Evolutionary conservation across 2,888 invertebrate species (phyloP).

Genomic region (Lobophora halterata): DNA sequence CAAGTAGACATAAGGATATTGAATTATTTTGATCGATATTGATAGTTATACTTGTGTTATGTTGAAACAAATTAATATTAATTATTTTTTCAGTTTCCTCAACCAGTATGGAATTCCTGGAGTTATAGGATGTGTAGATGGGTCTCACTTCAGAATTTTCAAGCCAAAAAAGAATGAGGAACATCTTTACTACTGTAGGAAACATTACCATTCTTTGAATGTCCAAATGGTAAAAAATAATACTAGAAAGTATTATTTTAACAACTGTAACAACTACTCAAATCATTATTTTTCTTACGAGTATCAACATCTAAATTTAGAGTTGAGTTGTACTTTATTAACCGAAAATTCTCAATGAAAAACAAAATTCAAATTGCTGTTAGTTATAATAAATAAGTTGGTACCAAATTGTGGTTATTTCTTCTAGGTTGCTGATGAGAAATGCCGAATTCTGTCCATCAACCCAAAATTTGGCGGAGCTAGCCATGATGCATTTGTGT

Average conservation of each 20-base stretch:
- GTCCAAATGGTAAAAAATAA: too few species aligned
- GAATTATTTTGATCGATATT: too few species aligned
- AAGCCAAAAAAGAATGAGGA: constrained; percentile 10
- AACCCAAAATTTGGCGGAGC: constrained; percentile 26
- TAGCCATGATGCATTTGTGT: constrained; percentile 24
- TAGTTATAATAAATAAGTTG: too few species aligned
- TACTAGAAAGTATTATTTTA: too few species aligned
- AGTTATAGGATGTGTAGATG: constrained; percentile 23
- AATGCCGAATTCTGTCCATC: constrained; percentile 5
- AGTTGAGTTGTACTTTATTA: neutral
- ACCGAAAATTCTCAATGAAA: neutral
- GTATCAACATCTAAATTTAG: neutral
- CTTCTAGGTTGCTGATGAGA: neutral
- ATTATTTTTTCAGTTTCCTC: constrained; percentile 1
- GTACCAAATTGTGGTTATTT: too few species aligned
- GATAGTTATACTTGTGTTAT: too few species aligned
- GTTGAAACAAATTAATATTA: too few species aligned
- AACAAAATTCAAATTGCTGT: neutral
- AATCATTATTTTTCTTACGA: too few species aligned
- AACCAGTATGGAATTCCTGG: constrained; percentile 18
- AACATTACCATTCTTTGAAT: constrained; percentile 23
- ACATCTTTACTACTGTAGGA: constrained; percentile 19
- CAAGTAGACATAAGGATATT: too few species aligned
- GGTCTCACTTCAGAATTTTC: constrained; percentile 21
- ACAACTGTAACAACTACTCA: too few species aligned